phyloP scores from a whole-genome alignment of 1,140 invertebrate genomes.

The Daktulosphaira vitifoliae region DNA sequence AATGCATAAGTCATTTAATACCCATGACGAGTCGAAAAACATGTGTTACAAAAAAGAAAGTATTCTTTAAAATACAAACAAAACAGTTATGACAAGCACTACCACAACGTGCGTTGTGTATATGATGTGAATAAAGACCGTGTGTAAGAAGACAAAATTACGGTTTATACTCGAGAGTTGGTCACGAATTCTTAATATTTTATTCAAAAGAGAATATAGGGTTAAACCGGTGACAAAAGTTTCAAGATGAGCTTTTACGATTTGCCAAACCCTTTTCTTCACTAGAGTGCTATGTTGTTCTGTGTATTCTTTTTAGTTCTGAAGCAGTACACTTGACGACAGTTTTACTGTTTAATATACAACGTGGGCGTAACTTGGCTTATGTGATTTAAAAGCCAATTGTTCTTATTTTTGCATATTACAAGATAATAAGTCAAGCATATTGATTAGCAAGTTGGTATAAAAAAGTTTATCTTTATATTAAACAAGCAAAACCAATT shows the following conservation, averaged over 20 bases:
- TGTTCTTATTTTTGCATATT: too few species aligned
- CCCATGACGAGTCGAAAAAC: not conserved
- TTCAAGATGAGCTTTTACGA: slow-evolving; percentile 22
- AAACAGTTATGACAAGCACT: slow-evolving; percentile 4
- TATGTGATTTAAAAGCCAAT: not conserved
- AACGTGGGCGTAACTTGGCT: not conserved
- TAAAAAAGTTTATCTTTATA: too few species aligned
- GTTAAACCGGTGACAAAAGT: slow-evolving; percentile 23
- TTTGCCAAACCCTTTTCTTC: slow-evolving; percentile 3
- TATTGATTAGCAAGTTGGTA: too few species aligned
- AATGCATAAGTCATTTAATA: not conserved
- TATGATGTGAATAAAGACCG: slow-evolving; percentile 20
- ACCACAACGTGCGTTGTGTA: not conserved
- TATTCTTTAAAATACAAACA: not conserved
- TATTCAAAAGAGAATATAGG: slow-evolving; percentile 3
- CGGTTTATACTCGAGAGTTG: not conserved
- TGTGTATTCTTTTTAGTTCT: not conserved
- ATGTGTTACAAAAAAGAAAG: slow-evolving; percentile 1
- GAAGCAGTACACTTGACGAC: not conserved
- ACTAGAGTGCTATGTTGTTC: too few species aligned
- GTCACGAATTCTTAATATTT: slow-evolving; percentile 13
- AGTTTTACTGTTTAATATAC: not conserved
- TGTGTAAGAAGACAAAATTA: not conserved
- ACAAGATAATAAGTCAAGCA: too few species aligned
- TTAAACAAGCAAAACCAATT: too few species aligned